Percentiles rank a stretch among this genome's conserved stretches.
Conservation (phyloP, 2,888 invertebrate genomes). For the Drosophila mercatorum region DNA sequence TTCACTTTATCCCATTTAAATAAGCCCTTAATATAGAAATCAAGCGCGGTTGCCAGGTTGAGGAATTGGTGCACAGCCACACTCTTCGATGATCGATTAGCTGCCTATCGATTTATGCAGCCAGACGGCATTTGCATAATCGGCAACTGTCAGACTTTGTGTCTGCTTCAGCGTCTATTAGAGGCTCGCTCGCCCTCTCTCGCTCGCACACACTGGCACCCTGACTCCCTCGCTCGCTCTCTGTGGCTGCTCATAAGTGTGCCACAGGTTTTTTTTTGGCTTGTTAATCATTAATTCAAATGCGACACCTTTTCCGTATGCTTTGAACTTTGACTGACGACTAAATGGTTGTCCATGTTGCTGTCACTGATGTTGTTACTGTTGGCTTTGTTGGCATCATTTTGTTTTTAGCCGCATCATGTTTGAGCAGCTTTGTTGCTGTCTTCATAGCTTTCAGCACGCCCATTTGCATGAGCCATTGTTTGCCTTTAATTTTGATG, state of each 20-base stretch:
- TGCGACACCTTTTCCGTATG: constrained; percentile 63
- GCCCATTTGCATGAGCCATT: constrained; percentile 63
- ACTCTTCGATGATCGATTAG: constrained; percentile 45
- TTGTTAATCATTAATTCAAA: constrained; percentile 70
- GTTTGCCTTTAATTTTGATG: constrained; percentile 46
- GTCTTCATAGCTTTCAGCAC: constrained; percentile 40
- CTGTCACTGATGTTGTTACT: constrained; percentile 27
- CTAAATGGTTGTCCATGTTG: constrained; percentile 42
- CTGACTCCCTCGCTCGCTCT: not conserved
- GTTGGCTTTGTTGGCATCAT: constrained; percentile 23
- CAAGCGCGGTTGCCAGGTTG: constrained; percentile 2
- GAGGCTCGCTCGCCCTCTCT: constrained; percentile 2
- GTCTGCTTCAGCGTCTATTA: constrained; percentile 40
- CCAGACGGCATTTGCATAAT: constrained; percentile 53
- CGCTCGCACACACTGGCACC: not conserved
- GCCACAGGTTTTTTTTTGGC: constrained; percentile 47
- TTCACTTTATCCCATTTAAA: constrained; percentile 47
- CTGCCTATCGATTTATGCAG: constrained; percentile 59
- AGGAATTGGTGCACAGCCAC: constrained; percentile 43
- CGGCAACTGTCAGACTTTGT: constrained; percentile 45
- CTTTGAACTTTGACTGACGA: constrained; percentile 53
- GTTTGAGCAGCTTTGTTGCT: constrained; percentile 28
- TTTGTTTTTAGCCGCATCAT: constrained; percentile 37
- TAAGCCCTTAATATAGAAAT: constrained; percentile 35
- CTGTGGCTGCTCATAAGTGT: constrained; percentile 45